phyloP scores from a whole-genome alignment of 2,797 vertebrate species.

The Cynopterus sphinx region DNA sequence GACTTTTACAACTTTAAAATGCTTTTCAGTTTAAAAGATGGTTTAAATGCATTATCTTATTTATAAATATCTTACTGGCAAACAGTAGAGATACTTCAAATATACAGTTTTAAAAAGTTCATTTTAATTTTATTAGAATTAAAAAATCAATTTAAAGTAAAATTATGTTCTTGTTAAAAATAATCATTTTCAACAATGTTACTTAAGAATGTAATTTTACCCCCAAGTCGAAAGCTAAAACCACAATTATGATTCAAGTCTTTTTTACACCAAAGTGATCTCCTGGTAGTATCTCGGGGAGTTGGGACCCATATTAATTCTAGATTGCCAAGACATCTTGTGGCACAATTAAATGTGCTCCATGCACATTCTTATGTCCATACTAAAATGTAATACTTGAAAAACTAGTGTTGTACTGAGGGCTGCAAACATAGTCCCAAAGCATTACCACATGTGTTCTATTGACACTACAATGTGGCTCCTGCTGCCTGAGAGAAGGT shows the following conservation, averaged over 20 bases:
- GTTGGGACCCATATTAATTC: neutral
- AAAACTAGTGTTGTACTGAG: neutral
- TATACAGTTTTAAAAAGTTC: neutral
- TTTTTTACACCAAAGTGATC: neutral
- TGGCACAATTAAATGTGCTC: neutral
- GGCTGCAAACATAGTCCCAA: neutral
- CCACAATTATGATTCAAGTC: neutral
- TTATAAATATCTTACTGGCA: neutral
- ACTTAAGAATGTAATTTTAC: neutral
- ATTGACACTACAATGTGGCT: neutral
- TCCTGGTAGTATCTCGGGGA: neutral
- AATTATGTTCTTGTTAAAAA: constrained; percentile 6
- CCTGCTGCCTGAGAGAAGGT: neutral
- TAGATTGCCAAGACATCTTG: neutral
- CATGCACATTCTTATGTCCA: neutral
- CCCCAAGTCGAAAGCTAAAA: neutral
- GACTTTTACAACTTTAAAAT: neutral
- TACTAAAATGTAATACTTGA: neutral
- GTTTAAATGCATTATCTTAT: neutral
- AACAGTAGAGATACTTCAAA: neutral
- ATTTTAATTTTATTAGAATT: constrained; percentile 5
- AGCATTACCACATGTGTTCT: neutral
- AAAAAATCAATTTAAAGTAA: neutral
- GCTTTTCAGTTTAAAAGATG: neutral
- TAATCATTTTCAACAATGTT: neutral